A percentile compares a stretch with the other conserved stretches of the same genome.
Evolutionary conservation across 2,888 invertebrate species (phyloP).

Genomic region (Alsophila aescularia): DNA sequence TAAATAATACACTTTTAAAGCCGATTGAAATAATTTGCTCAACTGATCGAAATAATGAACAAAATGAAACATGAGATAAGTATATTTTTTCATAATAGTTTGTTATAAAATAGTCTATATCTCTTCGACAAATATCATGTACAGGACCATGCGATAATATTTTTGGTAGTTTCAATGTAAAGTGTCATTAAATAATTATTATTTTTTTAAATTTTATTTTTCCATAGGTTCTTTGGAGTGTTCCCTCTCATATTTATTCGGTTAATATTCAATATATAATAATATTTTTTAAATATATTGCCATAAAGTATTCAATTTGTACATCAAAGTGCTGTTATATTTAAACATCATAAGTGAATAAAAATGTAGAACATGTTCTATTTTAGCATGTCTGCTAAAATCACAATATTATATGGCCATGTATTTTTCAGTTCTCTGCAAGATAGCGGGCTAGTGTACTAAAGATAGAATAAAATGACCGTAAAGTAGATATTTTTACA

Average conservation of each 20-base stretch:
- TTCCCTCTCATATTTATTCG: too few species aligned
- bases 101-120: conserved; percentile 14
- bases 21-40: conserved; percentile 46
- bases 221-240: too few species aligned
- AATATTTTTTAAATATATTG: too few species aligned
- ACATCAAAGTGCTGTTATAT: not conserved
- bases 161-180: conserved; percentile 4
- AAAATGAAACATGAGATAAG: conserved; percentile 11
- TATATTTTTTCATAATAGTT: conserved; percentile 19
- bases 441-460: conserved; percentile 63
- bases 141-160: conserved; percentile 22
- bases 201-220: not conserved
- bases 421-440: conserved; percentile 55
- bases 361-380: too few species aligned
- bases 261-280: too few species aligned
- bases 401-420: conserved; percentile 34
- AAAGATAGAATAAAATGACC: conserved; percentile 40
- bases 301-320: not conserved
- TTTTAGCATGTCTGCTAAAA: too few species aligned
- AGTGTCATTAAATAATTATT: conserved; percentile 2
- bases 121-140: conserved; percentile 9
- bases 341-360: too few species aligned
- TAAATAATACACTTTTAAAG: not conserved
- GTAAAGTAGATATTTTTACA: conserved; percentile 39
- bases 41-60: conserved; percentile 36